Conservation (phyloP, 2,113 vertebrate genomes). For the Nerophis ophidion region DNA sequence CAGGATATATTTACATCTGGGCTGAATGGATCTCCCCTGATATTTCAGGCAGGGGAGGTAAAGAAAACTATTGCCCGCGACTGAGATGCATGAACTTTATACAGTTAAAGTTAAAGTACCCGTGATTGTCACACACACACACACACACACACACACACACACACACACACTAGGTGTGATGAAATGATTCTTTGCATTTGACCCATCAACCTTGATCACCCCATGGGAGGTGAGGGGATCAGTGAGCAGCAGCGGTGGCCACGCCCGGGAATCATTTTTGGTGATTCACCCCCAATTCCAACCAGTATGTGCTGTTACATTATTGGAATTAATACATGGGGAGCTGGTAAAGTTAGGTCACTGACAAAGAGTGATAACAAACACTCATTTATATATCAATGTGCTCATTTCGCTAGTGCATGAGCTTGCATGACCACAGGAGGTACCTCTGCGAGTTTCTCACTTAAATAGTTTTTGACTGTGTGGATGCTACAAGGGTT, state of each 20-base stretch:
- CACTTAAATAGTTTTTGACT: constrained; percentile 20
- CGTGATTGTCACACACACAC: too few relatives aligned
- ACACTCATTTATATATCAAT: constrained; percentile 28
- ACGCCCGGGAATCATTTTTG: too few relatives aligned
- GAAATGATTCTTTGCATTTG: too few relatives aligned
- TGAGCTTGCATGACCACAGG: constrained; percentile 21
- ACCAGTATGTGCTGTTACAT: constrained; percentile 31
- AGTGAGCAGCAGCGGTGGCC: too few relatives aligned
- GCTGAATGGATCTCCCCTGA: constrained; percentile 40
- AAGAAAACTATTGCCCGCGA: constrained; percentile 15
- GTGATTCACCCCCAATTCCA: too few relatives aligned
- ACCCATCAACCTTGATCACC: too few relatives aligned
- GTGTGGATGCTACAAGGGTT: constrained; percentile 25
- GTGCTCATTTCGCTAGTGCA: constrained; percentile 1
- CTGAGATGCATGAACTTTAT: constrained; percentile 31
- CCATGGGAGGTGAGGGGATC: too few relatives aligned
- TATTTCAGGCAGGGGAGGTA: constrained; percentile 19
- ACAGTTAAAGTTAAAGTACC: too few relatives aligned
- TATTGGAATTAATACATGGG: constrained; percentile 38
- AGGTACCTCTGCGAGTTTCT: constrained; percentile 32
- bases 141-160: too few relatives aligned
- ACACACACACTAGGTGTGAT: too few relatives aligned
- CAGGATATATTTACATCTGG: constrained; percentile 43
- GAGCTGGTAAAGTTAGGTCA: constrained; percentile 26
- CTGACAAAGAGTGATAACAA: constrained; percentile 25